Base-by-base conservation (phyloP, 2,888 invertebrate species). In the Drosophila flavopinicola region DNA sequence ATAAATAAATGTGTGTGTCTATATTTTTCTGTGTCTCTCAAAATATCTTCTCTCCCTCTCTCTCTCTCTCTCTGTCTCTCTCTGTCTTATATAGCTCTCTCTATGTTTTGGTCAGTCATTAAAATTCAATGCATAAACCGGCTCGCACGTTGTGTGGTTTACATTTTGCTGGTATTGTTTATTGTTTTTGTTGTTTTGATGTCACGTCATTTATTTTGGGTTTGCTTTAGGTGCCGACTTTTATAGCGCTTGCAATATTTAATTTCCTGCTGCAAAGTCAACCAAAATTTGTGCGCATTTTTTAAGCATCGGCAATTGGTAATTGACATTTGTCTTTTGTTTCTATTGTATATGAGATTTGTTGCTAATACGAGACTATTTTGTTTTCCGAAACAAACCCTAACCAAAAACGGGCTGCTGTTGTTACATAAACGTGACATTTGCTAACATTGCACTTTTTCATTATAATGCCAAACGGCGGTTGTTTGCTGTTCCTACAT, bases 361-460 rank as follows among this genome's bases (percentile, higher is more conserved):
- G 44, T 48, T 45, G 44, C 52, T 68, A 68, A 68, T 56, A 60
- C 54, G 20, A 52, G 41, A 54, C 27, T 41, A 38, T 67, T 60
- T 65, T 23, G 51, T 48, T 61, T 73, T 27, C 20, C 30, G 9
- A 29, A 56, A 32, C 24, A 30, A 52, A 17, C 38, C 27, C 29
- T 13, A 60, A 17, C 38, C 52, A 64, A 61, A 53, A 37, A 20
- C 42, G 32, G 49, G 32, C 57, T 42, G 30, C 51, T 45, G 42
- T 20, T 35, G 51, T 79, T 73, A 61, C 61, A 66, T 63, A 72
- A 83, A 83, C 83, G 86, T 83, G 84, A 80, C 80, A 74, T 74
- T 83, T 79, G 69, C 67, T 53, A 48, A 51, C 47, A 54, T 66
- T 69, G 61, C 63, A 61, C 41, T 51, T 41, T 65, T 66, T 56